Evolutionary conservation across 2,797 vertebrate species (phyloP).

Genomic region (Mastacembelus armatus): DNA sequence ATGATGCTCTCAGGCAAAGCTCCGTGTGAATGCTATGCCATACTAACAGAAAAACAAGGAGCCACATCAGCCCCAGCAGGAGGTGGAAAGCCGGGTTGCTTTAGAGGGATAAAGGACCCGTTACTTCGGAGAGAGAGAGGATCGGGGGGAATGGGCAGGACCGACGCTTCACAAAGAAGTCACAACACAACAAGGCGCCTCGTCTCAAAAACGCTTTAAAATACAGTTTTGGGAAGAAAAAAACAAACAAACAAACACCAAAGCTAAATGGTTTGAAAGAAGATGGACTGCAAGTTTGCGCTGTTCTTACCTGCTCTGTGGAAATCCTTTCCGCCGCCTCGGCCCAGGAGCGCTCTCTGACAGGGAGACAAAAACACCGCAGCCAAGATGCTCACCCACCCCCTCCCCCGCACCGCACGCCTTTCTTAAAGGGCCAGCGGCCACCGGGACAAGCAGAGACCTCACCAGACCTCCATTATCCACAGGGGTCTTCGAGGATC

Average conservation of each 20-base stretch:
- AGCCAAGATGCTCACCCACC: slow-evolving; percentile 74
- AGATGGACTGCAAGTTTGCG: slow-evolving; percentile 8
- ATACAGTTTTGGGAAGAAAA: neutral
- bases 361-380: slow-evolving; percentile 86
- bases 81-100: neutral
- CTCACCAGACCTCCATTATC: neutral
- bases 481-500: neutral
- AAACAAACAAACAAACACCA: neutral
- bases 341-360: slow-evolving; percentile 83
- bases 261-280: neutral
- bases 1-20: slow-evolving; percentile 71
- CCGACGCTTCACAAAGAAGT: slow-evolving; percentile 71
- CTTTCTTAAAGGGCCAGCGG: slow-evolving; percentile 86
- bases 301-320: slow-evolving; percentile 76
- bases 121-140: slow-evolving; percentile 58
- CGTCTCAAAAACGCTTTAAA: neutral
- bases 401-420: slow-evolving; percentile 51
- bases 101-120: slow-evolving; percentile 48
- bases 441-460: slow-evolving; percentile 10
- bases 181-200: slow-evolving; percentile 13
- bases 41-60: neutral
- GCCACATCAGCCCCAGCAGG: neutral
- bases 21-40: slow-evolving; percentile 5
- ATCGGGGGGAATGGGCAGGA: slow-evolving; percentile 54
- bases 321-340: slow-evolving; percentile 71